Conservation (phyloP, 2,888 invertebrate genomes). For the Muschampia plurimacula region DNA sequence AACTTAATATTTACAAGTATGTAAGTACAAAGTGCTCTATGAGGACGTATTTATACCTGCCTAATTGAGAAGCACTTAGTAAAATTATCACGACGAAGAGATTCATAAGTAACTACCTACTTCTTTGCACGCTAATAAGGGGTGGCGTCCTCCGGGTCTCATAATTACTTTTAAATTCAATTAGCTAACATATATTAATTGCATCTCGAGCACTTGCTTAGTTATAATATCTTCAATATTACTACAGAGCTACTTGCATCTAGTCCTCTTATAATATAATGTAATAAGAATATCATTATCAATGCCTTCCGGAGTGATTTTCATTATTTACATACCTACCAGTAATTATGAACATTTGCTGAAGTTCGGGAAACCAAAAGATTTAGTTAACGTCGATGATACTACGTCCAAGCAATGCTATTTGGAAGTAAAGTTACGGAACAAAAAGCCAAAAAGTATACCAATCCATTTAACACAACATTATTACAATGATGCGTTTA, state of each 20-base stretch:
- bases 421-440: conserved; percentile 70
- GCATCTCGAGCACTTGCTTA: conserved; percentile 32
- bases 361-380: conserved; percentile 78
- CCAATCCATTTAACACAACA: conserved; percentile 74
- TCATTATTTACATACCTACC: conserved; percentile 89
- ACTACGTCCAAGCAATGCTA: conserved; percentile 58
- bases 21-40: conserved; percentile 7
- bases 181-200: conserved; percentile 52
- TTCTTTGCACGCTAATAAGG: conserved; percentile 19
- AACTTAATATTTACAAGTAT: not conserved
- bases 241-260: not conserved
- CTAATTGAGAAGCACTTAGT: conserved; percentile 23
- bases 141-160: conserved; percentile 15
- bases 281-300: not conserved
- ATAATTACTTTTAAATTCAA: conserved; percentile 53
- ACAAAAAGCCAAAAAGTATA: conserved; percentile 70
- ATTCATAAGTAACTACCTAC: conserved; percentile 37
- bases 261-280: not conserved
- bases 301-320: conserved; percentile 88
- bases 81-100: conserved; percentile 29
- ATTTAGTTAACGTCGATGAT: conserved; percentile 59
- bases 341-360: conserved; percentile 88
- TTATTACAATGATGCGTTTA: conserved; percentile 70
- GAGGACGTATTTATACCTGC: not conserved
- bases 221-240: not conserved